Conservation (phyloP, 2,888 invertebrate species). For the Zhengitettix transpicula region DNA sequence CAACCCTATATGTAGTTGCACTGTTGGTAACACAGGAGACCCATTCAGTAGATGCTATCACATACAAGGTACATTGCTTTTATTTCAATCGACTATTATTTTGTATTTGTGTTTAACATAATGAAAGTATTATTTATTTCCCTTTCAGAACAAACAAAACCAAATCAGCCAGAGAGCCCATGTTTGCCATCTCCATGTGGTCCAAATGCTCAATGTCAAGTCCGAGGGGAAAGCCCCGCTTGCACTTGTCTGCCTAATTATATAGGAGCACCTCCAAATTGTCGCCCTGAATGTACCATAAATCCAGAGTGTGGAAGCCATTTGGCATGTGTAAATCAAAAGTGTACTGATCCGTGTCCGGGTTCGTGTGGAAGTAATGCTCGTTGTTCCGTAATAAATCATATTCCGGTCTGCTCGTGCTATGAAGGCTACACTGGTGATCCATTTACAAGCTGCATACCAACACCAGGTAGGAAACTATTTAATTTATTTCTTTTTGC, state of each 20-base stretch:
- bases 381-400: conserved; percentile 53
- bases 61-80: conserved; percentile 16
- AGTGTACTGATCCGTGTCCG: conserved; percentile 56
- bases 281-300: conserved; percentile 57
- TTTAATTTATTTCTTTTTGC: conserved; percentile 3
- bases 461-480: conserved; percentile 11
- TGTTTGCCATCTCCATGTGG: conserved; percentile 43
- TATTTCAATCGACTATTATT: background rate
- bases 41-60: conserved; percentile 50
- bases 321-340: conserved; percentile 50
- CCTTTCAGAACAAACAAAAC: no score
- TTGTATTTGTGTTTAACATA: no score
- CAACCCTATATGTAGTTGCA: conserved; percentile 13
- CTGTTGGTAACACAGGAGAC: conserved; percentile 48
- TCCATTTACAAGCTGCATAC: conserved; percentile 26
- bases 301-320: conserved; percentile 53
- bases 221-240: conserved; percentile 44
- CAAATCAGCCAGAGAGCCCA: conserved; percentile 13
- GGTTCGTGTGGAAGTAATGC: conserved; percentile 58
- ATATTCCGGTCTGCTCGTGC: conserved; percentile 59
- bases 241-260: conserved; percentile 16
- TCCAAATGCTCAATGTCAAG: conserved; percentile 63
- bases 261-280: conserved; percentile 24
- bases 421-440: conserved; percentile 49
- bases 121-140: no score